Conservation (phyloP, 2,888 invertebrate genomes). For the Linnaemya vulpina region DNA sequence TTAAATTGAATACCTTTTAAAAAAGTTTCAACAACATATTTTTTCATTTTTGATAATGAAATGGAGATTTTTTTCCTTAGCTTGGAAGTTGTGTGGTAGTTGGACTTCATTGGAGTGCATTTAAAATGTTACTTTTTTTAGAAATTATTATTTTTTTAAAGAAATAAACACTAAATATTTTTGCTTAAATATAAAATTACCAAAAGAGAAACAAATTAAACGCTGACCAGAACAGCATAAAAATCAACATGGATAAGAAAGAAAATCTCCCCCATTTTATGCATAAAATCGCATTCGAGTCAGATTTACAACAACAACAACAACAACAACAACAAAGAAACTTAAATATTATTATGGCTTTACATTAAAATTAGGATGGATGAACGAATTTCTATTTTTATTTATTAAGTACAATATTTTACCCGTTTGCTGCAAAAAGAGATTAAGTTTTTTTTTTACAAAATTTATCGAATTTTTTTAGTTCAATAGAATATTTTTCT, state of each 20-base stretch:
- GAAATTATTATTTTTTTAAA: conserved; percentile 34
- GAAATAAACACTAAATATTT: conserved; percentile 38
- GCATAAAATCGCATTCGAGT: background rate
- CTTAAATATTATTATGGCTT: conserved; percentile 2
- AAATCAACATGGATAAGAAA: background rate
- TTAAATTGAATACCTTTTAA: conserved; percentile 80
- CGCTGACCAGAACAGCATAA: background rate
- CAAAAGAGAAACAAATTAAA: conserved; percentile 1
- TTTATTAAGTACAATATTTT: too few relatives aligned
- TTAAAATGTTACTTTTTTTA: conserved; percentile 37
- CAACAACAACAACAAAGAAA: background rate
- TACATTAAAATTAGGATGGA: background rate
- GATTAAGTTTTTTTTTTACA: too few relatives aligned
- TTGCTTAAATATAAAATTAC: conserved; percentile 68
- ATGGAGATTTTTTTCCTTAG: conserved; percentile 59
- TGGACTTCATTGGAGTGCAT: conserved; percentile 59
- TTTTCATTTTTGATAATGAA: conserved; percentile 52
- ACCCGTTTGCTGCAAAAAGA: too few relatives aligned
- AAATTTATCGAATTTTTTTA: too few relatives aligned
- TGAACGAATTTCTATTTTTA: too few relatives aligned
- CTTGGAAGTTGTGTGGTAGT: conserved; percentile 47
- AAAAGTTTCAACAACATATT: conserved; percentile 38
- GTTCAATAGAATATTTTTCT: too few relatives aligned
- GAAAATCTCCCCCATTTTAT: conserved; percentile 14
- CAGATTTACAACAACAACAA: background rate